Conservation (phyloP, 2,113 vertebrate species). For the Chlorodrepanis virens region DNA sequence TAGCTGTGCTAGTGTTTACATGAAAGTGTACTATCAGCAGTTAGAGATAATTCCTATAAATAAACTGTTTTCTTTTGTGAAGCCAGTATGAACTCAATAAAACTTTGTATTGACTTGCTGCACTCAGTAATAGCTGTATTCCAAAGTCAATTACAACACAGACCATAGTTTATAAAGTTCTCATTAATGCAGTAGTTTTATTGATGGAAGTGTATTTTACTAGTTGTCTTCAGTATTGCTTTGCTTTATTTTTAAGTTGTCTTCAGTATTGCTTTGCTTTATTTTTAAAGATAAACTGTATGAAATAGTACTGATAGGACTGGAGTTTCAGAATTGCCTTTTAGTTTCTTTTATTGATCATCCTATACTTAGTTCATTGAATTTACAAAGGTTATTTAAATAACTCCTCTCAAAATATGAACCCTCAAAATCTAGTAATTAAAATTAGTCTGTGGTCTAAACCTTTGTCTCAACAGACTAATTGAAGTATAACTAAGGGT, state of each 20-base stretch:
- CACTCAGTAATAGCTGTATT: neutral
- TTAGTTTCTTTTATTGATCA: neutral
- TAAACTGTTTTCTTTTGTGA: conserved; percentile 1
- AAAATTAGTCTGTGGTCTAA: neutral
- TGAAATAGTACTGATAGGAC: neutral
- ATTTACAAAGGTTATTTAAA: neutral
- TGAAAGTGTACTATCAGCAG: neutral
- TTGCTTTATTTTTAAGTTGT: neutral
- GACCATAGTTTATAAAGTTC: neutral
- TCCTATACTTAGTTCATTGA: neutral
- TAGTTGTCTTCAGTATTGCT: neutral
- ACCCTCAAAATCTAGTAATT: neutral
- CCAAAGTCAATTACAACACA: neutral
- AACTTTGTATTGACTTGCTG: neutral
- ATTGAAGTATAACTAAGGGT: neutral
- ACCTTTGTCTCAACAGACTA: neutral
- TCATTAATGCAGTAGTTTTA: neutral
- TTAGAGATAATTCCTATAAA: neutral
- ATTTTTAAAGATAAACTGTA: neutral
- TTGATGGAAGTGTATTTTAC: neutral
- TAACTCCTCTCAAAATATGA: neutral
- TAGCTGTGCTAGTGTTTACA: neutral
- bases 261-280: neutral
- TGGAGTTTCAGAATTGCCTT: neutral
- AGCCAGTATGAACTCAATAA: neutral